These are phyloP conservation scores for Lamellibrachia columna DNA, from an alignment of 2,888 invertebrate genomes.

Conservation along the genomic window DNA sequence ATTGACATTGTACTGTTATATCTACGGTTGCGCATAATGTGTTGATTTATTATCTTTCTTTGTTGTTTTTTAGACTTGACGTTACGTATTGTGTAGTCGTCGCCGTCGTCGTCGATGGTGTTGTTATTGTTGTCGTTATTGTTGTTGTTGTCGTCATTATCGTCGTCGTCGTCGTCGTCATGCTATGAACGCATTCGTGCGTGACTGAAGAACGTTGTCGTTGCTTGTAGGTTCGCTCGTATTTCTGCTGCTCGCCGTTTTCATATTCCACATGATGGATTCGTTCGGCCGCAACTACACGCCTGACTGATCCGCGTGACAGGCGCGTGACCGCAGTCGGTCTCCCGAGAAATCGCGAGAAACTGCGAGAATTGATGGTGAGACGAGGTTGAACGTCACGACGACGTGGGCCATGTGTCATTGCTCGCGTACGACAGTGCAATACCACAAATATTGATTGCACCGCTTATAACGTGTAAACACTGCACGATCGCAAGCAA, in stretches of 20 bases:
- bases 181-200: background rate
- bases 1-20: too few species aligned
- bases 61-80: background rate
- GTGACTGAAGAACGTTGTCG: background rate
- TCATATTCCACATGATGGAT: background rate
- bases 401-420: background rate
- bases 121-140: background rate
- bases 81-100: background rate
- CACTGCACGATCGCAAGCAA: background rate
- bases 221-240: slow-evolving; percentile 11
- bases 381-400: background rate
- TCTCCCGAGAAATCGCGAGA: background rate
- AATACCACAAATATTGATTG: background rate
- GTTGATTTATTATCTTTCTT: background rate
- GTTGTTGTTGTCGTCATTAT: background rate
- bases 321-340: background rate
- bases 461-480: background rate
- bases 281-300: background rate
- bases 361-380: background rate
- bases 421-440: background rate
- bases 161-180: background rate
- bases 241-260: slow-evolving; percentile 12
- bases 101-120: background rate
- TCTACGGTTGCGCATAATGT: too few species aligned
- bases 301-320: background rate